Evolutionary conservation across 1,140 invertebrate species (phyloP).

Genomic region (Ostrea denselamellosa): DNA sequence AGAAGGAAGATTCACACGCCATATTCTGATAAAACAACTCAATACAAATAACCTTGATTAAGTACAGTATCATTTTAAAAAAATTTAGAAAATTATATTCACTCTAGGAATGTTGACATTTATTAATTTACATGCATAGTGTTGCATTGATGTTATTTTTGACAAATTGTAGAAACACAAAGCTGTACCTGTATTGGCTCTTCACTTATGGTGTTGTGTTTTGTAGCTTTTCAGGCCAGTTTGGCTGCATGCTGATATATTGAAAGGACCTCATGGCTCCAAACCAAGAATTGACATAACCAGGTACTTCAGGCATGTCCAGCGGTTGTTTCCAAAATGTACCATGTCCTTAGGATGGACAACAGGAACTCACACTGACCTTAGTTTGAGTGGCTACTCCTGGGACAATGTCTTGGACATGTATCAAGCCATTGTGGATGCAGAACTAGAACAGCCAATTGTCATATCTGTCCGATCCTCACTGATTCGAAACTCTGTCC

Average conservation of each 20-base stretch:
- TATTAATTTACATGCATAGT: too few relatives aligned
- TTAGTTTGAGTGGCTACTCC: constrained; percentile 83
- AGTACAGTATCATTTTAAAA: too few relatives aligned
- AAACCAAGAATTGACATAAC: constrained; percentile 84
- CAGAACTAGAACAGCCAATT: constrained; percentile 83
- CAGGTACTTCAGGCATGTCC: constrained; percentile 83
- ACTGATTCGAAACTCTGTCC: constrained; percentile 84
- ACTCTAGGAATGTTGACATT: too few relatives aligned
- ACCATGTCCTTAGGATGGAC: constrained; percentile 94
- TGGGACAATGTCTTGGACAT: constrained; percentile 86
- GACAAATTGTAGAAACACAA: background rate
- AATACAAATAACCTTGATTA: too few relatives aligned
- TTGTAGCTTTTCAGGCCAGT: constrained; percentile 86
- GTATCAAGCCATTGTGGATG: constrained; percentile 83
- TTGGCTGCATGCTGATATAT: constrained; percentile 94
- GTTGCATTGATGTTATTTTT: too few relatives aligned
- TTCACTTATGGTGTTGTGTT: background rate
- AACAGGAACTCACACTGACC: constrained; percentile 82
- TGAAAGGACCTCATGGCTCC: constrained; percentile 87
- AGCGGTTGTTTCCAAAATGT: constrained; percentile 83
- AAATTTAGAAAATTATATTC: too few relatives aligned
- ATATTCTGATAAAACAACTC: too few relatives aligned
- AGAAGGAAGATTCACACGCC: too few relatives aligned
- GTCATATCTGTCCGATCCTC: constrained; percentile 91
- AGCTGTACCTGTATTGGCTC: background rate